Conservation (phyloP, 2,888 invertebrate genomes). For the Lacanobia wlatinum region DNA sequence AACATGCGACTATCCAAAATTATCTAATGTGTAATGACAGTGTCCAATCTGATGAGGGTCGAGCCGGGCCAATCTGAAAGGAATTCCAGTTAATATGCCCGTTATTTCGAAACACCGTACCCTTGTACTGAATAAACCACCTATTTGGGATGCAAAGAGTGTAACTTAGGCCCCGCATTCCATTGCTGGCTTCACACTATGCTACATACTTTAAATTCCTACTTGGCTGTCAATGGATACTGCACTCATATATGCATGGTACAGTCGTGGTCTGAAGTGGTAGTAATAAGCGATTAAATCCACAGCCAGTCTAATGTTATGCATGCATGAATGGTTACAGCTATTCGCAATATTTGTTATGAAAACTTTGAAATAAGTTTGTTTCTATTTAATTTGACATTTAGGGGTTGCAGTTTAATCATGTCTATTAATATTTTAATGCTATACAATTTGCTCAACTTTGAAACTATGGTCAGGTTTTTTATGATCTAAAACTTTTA, state of each 20-base stretch:
- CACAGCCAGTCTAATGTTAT: slow-evolving; percentile 67
- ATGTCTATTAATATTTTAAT: neutral
- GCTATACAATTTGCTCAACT: neutral
- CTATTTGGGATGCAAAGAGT: slow-evolving; percentile 41
- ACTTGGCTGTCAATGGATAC: slow-evolving; percentile 56
- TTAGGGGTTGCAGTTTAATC: slow-evolving; percentile 2
- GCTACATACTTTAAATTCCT: slow-evolving; percentile 1
- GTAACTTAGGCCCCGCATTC: slow-evolving; percentile 29
- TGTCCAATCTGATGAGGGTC: slow-evolving; percentile 86
- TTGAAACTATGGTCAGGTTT: neutral
- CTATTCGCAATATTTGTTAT: slow-evolving; percentile 69
- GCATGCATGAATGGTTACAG: slow-evolving; percentile 68
- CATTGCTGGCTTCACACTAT: slow-evolving; percentile 53
- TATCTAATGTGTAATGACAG: slow-evolving; percentile 86
- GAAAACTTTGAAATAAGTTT: slow-evolving; percentile 64
- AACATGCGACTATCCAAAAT: slow-evolving; percentile 78
- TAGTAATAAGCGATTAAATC: slow-evolving; percentile 70
- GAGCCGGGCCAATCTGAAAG: slow-evolving; percentile 81
- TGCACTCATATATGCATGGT: neutral
- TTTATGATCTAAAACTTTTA: neutral
- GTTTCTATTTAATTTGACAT: slow-evolving; percentile 40
- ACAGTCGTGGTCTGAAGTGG: slow-evolving; percentile 30
- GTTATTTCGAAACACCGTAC: slow-evolving; percentile 77
- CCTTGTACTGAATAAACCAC: slow-evolving; percentile 64
- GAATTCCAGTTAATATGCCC: slow-evolving; percentile 85